phyloP scores from a whole-genome alignment of 2,888 invertebrate genomes.

The Bruchidius siliquastri region DNA sequence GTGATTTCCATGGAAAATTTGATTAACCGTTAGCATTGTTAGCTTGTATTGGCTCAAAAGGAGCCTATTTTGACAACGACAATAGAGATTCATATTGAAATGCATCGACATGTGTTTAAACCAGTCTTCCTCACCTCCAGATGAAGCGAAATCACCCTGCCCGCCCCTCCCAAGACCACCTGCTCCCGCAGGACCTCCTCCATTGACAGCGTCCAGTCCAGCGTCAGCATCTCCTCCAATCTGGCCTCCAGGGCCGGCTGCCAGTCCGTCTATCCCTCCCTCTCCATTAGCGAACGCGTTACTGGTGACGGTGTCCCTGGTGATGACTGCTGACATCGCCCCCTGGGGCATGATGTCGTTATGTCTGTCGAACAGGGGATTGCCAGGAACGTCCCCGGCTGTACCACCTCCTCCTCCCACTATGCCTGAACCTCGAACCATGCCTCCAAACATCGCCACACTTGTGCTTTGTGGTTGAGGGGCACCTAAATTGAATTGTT shows the following conservation, averaged over 20 bases:
- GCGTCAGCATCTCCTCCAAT: background rate
- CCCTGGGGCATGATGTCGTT: conserved; percentile 30
- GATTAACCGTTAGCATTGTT: too few species aligned
- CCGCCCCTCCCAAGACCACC: background rate
- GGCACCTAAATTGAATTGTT: background rate
- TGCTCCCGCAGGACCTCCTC: background rate
- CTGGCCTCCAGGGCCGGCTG: conserved; percentile 18
- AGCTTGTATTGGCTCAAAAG: too few species aligned
- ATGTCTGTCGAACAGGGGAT: conserved; percentile 26
- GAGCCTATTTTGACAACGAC: too few species aligned
- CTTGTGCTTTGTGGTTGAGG: background rate
- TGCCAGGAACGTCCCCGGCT: conserved; percentile 1
- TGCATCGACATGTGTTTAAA: too few species aligned
- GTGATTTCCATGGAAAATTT: too few species aligned
- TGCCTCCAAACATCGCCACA: background rate
- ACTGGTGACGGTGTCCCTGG: conserved; percentile 42
- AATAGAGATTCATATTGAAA: too few species aligned
- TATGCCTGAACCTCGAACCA: background rate
- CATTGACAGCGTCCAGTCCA: background rate
- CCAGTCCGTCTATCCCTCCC: background rate
- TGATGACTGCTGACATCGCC: conserved; percentile 44
- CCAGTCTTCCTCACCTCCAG: conserved; percentile 19
- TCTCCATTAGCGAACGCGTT: conserved; percentile 36
- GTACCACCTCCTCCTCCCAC: background rate
- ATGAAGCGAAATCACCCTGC: background rate